Percentiles rank a stretch among this genome's conserved stretches.
phyloP scores from a whole-genome alignment of 2,113 vertebrate genomes.

The Solenodon paradoxus region DNA sequence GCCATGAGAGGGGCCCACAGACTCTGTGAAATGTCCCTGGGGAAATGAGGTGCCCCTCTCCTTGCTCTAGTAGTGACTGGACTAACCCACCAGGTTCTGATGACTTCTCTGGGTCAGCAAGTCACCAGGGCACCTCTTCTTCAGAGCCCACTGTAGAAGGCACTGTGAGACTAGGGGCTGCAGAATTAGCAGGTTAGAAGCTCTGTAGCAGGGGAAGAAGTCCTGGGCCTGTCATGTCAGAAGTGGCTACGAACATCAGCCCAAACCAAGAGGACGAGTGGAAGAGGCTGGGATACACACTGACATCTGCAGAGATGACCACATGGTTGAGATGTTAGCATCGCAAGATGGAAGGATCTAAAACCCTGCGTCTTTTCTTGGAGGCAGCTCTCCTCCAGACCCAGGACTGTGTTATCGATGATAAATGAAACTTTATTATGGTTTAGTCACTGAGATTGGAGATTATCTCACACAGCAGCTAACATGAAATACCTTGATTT shows the following conservation, averaged over 20 bases:
- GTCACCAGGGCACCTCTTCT: background rate
- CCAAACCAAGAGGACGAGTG: accelerated
- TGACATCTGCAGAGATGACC: background rate
- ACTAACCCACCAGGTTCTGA: background rate
- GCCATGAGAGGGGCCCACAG: background rate
- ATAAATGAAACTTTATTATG: background rate
- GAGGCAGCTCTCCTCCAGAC: background rate
- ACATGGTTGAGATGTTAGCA: background rate
- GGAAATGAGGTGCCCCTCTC: background rate
- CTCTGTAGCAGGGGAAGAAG: too few relatives aligned
- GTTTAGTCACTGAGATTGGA: background rate
- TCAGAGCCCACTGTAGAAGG: background rate
- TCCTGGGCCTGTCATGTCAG: background rate
- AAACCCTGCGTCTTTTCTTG: background rate
- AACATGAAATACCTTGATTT: background rate
- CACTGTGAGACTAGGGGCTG: background rate
- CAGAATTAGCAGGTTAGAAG: background rate
- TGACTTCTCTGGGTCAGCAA: background rate
- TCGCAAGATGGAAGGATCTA: background rate
- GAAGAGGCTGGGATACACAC: background rate
- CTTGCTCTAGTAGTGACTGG: background rate
- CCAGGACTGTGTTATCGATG: background rate
- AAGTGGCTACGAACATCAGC: background rate
- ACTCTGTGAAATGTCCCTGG: background rate
- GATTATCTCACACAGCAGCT: background rate